phyloP scores from a whole-genome alignment of 2,797 vertebrate genomes.

The Argyrosomus regius region DNA sequence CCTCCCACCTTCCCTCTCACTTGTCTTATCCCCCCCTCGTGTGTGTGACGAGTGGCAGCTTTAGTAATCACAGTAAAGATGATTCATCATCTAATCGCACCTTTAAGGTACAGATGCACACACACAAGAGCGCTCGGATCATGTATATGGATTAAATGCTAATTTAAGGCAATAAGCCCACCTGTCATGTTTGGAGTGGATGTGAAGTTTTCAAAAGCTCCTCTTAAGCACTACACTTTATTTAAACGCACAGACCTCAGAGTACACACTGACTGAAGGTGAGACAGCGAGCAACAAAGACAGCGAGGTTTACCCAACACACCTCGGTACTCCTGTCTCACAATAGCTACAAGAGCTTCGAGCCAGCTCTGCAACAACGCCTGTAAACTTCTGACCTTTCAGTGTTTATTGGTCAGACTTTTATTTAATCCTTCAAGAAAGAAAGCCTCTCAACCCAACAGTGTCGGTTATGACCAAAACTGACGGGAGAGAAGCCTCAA shows the following conservation, averaged over 20 bases:
- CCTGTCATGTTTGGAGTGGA: slow-evolving; percentile 28
- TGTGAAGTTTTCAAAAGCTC: slow-evolving; percentile 12
- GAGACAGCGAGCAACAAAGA: slow-evolving; percentile 22
- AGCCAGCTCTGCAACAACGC: slow-evolving; percentile 47
- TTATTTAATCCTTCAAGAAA: slow-evolving; percentile 58
- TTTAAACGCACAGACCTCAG: slow-evolving; percentile 8
- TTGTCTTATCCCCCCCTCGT: background rate
- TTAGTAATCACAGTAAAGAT: slow-evolving; percentile 22
- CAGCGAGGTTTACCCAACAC: slow-evolving; percentile 17
- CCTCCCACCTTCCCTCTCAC: background rate
- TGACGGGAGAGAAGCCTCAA: slow-evolving; percentile 52
- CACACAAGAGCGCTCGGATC: slow-evolving; percentile 5
- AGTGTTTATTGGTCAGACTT: slow-evolving; percentile 59
- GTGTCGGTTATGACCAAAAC: slow-evolving; percentile 53
- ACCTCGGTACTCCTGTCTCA: slow-evolving; percentile 12
- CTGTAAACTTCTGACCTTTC: slow-evolving; percentile 57
- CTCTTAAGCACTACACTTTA: background rate
- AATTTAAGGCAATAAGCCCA: slow-evolving; percentile 12
- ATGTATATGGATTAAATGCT: slow-evolving; percentile 7
- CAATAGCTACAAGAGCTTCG: slow-evolving; percentile 3
- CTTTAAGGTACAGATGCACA: slow-evolving; percentile 14
- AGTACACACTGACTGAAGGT: slow-evolving; percentile 19
- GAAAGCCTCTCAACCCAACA: slow-evolving; percentile 48
- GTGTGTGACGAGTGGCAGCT: slow-evolving; percentile 17
- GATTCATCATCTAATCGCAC: slow-evolving; percentile 38